Evolutionary conservation across 2,113 vertebrate genomes (phyloP).

Genomic region (Okapia johnstoni): DNA sequence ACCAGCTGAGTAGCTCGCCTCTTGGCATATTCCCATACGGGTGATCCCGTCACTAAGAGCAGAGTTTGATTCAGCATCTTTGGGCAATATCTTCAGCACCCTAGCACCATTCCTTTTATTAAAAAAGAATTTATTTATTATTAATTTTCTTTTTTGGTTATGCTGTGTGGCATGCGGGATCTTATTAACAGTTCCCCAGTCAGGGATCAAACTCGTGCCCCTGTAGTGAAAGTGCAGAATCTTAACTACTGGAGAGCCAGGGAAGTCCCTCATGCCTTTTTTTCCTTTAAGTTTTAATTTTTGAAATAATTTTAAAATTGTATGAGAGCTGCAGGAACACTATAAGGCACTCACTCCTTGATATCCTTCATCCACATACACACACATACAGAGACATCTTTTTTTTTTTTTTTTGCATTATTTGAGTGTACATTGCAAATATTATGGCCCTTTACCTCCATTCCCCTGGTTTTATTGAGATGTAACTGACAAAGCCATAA

Average conservation of each 20-base stretch:
- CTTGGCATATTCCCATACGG: background rate
- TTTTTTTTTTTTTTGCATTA: background rate
- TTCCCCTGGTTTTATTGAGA: background rate
- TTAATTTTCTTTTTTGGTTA: background rate
- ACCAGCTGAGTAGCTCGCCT: background rate
- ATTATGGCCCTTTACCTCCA: background rate
- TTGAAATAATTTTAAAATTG: background rate
- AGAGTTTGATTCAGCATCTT: background rate
- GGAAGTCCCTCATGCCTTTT: background rate
- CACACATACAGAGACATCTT: background rate
- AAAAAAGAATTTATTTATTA: background rate
- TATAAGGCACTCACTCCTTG: background rate
- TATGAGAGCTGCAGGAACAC: background rate
- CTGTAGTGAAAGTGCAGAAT: background rate
- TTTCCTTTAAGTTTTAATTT: background rate
- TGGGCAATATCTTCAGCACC: background rate
- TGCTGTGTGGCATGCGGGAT: background rate
- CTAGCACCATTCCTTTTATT: background rate
- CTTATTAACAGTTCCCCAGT: background rate
- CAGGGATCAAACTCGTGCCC: background rate
- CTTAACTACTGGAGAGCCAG: background rate
- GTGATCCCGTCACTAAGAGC: background rate
- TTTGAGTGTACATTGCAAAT: background rate
- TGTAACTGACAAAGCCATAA: background rate
- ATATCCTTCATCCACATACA: background rate